Conservation (phyloP, 1,140 invertebrate species). For the Lasaia peninsularis region DNA sequence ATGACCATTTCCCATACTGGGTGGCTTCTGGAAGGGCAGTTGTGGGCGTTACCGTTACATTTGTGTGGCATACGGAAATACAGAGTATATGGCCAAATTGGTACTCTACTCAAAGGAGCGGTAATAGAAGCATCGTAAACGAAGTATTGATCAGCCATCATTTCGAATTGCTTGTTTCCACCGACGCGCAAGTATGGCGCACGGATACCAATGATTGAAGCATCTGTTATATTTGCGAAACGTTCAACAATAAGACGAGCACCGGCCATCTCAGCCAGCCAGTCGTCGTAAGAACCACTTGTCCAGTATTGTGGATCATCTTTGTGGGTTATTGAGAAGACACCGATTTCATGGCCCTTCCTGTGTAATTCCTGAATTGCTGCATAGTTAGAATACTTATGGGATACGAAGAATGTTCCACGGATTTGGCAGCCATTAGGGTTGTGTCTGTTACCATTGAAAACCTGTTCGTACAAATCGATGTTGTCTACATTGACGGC, state of each 20-base stretch:
- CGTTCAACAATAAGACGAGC: constrained; percentile 90
- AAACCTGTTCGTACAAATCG: constrained; percentile 93
- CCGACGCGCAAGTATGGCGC: constrained; percentile 94
- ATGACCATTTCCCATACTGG: constrained; percentile 98
- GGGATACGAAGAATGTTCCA: constrained; percentile 96
- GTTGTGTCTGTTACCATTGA: constrained; percentile 90
- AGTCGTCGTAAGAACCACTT: constrained; percentile 92
- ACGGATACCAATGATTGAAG: constrained; percentile 91
- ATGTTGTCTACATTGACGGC: constrained; percentile 96
- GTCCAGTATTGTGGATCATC: constrained; percentile 94
- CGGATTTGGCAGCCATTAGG: constrained; percentile 96
- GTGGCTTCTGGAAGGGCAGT: constrained; percentile 92
- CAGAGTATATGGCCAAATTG: constrained; percentile 96
- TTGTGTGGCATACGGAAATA: constrained; percentile 97
- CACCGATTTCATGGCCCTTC: constrained; percentile 94
- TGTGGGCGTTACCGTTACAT: constrained; percentile 95
- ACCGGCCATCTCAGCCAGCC: constrained; percentile 97
- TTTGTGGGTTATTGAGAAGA: constrained; percentile 96
- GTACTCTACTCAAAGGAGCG: constrained; percentile 90
- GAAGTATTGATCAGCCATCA: constrained; percentile 97
- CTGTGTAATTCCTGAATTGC: constrained; percentile 94
- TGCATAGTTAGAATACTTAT: constrained; percentile 97
- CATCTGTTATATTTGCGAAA: constrained; percentile 94
- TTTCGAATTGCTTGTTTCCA: constrained; percentile 96
- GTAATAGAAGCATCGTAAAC: constrained; percentile 97